Evolutionary conservation across 2,113 vertebrate species (phyloP).

Genomic region (Sapayoa aenigma): DNA sequence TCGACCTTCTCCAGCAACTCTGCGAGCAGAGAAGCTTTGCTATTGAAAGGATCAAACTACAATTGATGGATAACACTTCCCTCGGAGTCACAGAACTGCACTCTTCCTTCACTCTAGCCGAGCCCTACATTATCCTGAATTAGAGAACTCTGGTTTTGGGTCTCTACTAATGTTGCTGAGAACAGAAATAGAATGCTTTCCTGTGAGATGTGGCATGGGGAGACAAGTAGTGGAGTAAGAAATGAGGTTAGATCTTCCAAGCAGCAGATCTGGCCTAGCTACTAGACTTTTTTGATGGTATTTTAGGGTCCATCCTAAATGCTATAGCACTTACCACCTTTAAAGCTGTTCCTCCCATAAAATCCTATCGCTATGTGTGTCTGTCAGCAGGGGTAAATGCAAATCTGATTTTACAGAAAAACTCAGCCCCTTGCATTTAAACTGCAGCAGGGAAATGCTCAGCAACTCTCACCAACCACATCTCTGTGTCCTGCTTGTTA

Average conservation of each 20-base stretch:
- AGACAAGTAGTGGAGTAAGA: not conserved
- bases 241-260: not conserved
- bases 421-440: not conserved
- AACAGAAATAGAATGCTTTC: not conserved
- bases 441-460: not conserved
- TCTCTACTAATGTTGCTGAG: not conserved
- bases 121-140: not conserved
- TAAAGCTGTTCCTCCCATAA: not conserved
- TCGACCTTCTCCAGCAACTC: accelerated
- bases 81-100: not conserved
- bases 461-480: not conserved
- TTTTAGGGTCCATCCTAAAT: not conserved
- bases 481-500: not conserved
- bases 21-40: not conserved
- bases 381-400: not conserved
- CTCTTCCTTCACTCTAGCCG: not conserved
- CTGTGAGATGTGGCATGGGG: not conserved
- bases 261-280: not conserved
- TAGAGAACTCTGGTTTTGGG: not conserved
- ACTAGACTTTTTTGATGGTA: not conserved
- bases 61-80: not conserved
- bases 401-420: not conserved
- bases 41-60: not conserved
- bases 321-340: not conserved
- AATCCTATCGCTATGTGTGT: accelerated